Percentiles rank a stretch among this genome's conserved stretches.
phyloP scores from a whole-genome alignment of 2,113 vertebrate genomes.

The Dasyurus viverrinus region DNA sequence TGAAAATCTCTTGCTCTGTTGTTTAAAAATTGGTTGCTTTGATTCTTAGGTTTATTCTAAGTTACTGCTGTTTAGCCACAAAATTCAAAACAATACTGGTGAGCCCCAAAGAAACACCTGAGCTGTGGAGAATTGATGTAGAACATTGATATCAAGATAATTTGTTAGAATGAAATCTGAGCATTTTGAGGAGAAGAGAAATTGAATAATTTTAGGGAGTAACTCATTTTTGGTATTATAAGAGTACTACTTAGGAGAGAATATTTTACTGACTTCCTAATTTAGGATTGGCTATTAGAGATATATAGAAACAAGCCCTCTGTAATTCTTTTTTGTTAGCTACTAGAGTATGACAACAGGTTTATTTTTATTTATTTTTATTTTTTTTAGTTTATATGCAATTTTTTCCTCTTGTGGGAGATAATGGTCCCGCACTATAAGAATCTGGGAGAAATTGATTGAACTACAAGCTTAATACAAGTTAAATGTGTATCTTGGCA shows the following conservation, averaged over 20 bases:
- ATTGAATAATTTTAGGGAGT: not conserved
- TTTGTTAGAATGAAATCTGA: not conserved
- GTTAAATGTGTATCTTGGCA: not conserved
- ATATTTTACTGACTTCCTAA: not conserved
- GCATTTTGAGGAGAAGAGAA: not conserved
- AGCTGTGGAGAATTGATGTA: not conserved
- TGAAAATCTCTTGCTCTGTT: not conserved
- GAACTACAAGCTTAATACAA: not conserved
- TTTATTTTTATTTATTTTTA: too few species aligned
- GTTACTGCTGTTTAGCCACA: not conserved
- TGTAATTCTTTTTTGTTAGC: not conserved
- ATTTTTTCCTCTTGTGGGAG: not conserved
- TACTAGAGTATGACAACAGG: not conserved
- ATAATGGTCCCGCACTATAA: not conserved
- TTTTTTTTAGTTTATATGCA: not conserved
- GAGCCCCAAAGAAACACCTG: not conserved
- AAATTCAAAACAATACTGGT: not conserved
- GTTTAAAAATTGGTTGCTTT: not conserved
- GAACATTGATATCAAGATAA: not conserved
- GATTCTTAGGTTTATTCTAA: not conserved
- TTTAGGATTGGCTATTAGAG: not conserved
- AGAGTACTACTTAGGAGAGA: not conserved
- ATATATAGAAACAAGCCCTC: not conserved
- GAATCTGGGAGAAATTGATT: not conserved
- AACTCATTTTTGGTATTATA: not conserved